Evolutionary conservation across 1,140 invertebrate species (phyloP).

Genomic region (Sminthurides bifidus): DNA sequence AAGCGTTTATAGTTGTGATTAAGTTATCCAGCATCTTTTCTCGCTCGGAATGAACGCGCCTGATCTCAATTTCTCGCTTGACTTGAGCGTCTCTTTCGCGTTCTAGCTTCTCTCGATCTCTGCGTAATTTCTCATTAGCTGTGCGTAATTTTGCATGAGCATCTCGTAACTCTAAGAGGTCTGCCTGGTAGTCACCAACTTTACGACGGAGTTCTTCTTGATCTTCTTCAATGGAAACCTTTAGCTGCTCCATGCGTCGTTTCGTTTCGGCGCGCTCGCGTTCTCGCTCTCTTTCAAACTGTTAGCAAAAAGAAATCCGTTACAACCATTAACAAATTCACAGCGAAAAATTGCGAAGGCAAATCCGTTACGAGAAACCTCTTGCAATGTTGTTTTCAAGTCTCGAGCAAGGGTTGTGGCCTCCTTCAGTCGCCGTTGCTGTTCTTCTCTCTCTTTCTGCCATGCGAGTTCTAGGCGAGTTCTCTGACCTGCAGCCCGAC

Average conservation of each 20-base stretch:
- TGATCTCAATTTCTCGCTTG: slow-evolving; percentile 41
- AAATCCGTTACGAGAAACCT: slow-evolving; percentile 41
- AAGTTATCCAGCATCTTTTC: slow-evolving; percentile 53
- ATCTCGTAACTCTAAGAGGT: slow-evolving; percentile 72
- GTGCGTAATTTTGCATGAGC: slow-evolving; percentile 81
- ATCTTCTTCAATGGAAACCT: slow-evolving; percentile 72
- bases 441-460: slow-evolving; percentile 89
- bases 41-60: slow-evolving; percentile 48
- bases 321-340: slow-evolving; percentile 18
- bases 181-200: slow-evolving; percentile 46
- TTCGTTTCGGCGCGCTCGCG: slow-evolving; percentile 76
- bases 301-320: slow-evolving; percentile 21
- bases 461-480: slow-evolving; percentile 60
- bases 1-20: slow-evolving; percentile 34
- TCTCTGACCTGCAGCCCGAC: slow-evolving; percentile 66
- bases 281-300: slow-evolving; percentile 74
- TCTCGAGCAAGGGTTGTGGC: slow-evolving; percentile 78
- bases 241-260: slow-evolving; percentile 68
- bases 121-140: slow-evolving; percentile 77
- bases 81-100: slow-evolving; percentile 61
- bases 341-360: neutral
- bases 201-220: slow-evolving; percentile 78
- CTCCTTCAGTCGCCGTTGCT: slow-evolving; percentile 76
- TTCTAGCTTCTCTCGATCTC: slow-evolving; percentile 74
- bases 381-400: slow-evolving; percentile 69